Base-by-base conservation (phyloP, 2,888 invertebrate species). In the Synergus umbraculus region DNA sequence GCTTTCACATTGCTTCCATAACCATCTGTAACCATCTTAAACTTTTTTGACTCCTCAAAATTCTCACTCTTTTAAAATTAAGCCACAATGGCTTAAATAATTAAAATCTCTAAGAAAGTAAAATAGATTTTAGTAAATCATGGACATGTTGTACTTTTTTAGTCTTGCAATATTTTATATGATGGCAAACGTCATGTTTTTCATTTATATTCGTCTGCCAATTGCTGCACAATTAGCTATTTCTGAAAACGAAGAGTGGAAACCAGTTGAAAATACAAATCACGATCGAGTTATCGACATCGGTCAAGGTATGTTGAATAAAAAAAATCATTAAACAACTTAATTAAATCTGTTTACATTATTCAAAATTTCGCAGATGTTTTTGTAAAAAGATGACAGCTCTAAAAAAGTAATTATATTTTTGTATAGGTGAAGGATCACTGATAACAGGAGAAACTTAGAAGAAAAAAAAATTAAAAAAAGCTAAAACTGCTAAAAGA, bases 1-100 rank as follows among this genome's bases (percentile, higher is more conserved):
- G 54, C 54, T 77, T 60, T 67, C 29, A 22, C 43, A 65, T 9
- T 29, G 46, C 29, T 15, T 73, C 43, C 43, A 64, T 65, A 80
- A 78, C 69, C 43, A 64, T 67, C 22, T n/a, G 54, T 65, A 80
- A 78, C 69, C 43, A 64, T 67, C 22, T n/a, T 2, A 54, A 54
- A n/a, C 2, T n/a, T n/a, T n/a, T 54, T 18, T 9, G 58, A 1
- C 0, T 9, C 18, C 18, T 58, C 1, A n/a, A 49, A 49, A 69
- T 15, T 49, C 15, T 44, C 4, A 44, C 10, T 44, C 29, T 29
- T 69, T 12, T 12, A 0, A 58, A 58, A 18, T 13, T 7, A 63
- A 63, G 29, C 12, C 10, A 29, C 2, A 13, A 63, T 63, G 63
- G 13, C 29, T 22, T 12, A 63, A 10, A 63, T 5, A 7, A 63